Evolutionary conservation across 1,140 invertebrate species (phyloP), one percentile per base, ranked within the genome.

Genomic region (Coenobita brevimanus): DNA sequence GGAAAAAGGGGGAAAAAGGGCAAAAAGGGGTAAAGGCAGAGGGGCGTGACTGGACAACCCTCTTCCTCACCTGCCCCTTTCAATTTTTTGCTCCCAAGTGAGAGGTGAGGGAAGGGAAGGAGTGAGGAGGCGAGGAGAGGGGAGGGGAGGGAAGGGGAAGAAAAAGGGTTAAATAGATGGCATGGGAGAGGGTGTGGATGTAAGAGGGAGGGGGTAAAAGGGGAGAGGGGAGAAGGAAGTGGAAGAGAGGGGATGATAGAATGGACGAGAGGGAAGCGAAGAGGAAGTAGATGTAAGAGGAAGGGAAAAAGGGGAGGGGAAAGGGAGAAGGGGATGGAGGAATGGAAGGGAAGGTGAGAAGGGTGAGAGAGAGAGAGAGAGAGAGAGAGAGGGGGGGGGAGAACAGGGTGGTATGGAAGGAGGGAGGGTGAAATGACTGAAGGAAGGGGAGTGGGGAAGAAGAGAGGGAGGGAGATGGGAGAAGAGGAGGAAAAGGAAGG

Each of bases 141-240:
- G 71, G 3, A 33, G 43, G 33, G 24, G 71, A 38, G 30, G 43
- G 33, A 15, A 75, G 27, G 15, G 33, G 43, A 41, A 75, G 33
- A 38, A 24, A 38, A 36, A 24, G 71, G n/a, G 71, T n/a, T n/a
- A n/a, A n/a, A n/a, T n/a, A n/a, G n/a, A n/a, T n/a, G n/a, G n/a
- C n/a, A n/a, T n/a, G n/a, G n/a, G n/a, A n/a, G n/a, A n/a, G n/a
- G n/a, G n/a, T n/a, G n/a, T n/a, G n/a, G n/a, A n/a, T n/a, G n/a
- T n/a, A n/a, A 71, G 67, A 71, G 67, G 30, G 67, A 71, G 67
- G 30, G 67, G 30, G 67, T n/a, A 30, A 71, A 30, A 71, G 67
- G 30, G 67, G 30, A 10, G 38, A n/a, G 67, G 30, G 67, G 43
- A 41, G 41, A 24, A 75, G 71, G 3, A 24, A n/a, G 10, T 21